These are phyloP conservation scores for Condylura cristata DNA, from an alignment of 2,113 vertebrate genomes.

Conservation along the genomic window DNA sequence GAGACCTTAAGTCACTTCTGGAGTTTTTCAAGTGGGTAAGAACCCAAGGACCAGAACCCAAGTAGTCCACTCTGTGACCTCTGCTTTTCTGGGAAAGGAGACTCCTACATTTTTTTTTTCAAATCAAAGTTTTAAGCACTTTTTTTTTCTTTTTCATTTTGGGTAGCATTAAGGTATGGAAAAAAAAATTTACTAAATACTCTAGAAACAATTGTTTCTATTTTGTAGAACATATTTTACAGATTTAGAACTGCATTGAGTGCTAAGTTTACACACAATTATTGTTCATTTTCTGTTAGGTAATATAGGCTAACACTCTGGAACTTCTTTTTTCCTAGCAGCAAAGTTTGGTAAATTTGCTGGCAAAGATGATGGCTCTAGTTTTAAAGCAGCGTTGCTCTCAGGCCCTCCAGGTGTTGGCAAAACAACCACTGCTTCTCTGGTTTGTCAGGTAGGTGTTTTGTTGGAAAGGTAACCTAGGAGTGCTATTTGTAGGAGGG, in stretches of 20 bases:
- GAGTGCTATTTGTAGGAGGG: background rate
- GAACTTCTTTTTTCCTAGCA: constrained; percentile 55
- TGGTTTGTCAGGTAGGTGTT: constrained; percentile 94
- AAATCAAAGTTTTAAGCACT: constrained; percentile 3
- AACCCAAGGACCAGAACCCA: background rate
- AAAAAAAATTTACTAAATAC: background rate
- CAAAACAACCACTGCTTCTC: constrained; percentile 97
- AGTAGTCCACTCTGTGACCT: background rate
- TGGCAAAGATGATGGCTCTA: constrained; percentile 91
- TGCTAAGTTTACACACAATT: background rate
- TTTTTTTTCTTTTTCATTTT: background rate
- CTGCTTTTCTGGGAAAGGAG: background rate
- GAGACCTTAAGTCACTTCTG: background rate
- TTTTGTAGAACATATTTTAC: background rate
- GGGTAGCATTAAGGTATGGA: background rate
- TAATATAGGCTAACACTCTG: background rate
- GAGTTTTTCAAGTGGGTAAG: too few relatives aligned
- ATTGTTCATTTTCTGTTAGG: background rate
- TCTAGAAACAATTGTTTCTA: background rate
- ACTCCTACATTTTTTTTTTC: background rate
- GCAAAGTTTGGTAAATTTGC: constrained; percentile 89
- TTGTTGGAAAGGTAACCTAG: background rate
- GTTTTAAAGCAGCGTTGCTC: constrained; percentile 94
- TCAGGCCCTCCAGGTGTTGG: constrained; percentile 98
- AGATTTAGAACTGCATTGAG: background rate